Percentiles rank a stretch among this genome's conserved stretches.
These are phyloP conservation scores for Hirudinaria manillensis DNA, from an alignment of 2,888 invertebrate species.

Conservation along the genomic window DNA sequence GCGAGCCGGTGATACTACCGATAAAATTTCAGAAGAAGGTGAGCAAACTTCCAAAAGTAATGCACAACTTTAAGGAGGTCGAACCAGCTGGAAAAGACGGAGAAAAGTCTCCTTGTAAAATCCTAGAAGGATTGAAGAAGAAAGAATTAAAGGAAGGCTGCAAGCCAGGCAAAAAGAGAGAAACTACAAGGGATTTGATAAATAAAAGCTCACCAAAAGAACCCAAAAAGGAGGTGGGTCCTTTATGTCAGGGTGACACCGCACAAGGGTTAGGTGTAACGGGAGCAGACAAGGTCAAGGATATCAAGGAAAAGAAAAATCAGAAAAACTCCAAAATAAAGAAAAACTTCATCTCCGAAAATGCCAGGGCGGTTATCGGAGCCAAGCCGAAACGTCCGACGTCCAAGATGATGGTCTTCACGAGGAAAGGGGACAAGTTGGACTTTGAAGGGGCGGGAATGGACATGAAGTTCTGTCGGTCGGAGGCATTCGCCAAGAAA, in stretches of 20 bases:
- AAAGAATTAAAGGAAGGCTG: not conserved
- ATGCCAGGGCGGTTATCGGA: not conserved
- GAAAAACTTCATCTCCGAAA: constrained; percentile 6
- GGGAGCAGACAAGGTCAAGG: not conserved
- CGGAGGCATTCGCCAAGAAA: constrained; percentile 13
- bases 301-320: not conserved
- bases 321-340: not conserved
- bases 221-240: not conserved
- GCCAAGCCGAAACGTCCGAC: not conserved
- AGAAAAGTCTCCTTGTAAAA: not conserved
- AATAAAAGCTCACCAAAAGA: not conserved
- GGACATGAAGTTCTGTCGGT: constrained; percentile 17
- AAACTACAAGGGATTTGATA: not conserved
- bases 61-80: no score
- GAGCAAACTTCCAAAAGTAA: not conserved
- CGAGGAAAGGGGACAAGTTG: constrained; percentile 24
- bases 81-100: not conserved
- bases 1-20: constrained; percentile 10
- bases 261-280: not conserved
- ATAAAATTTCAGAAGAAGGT: constrained; percentile 18
- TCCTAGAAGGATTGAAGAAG: not conserved
- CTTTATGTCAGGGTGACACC: not conserved
- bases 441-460: not conserved
- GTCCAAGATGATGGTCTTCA: constrained; percentile 15
- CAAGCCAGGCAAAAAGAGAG: constrained; percentile 2